Evolutionary conservation across 2,113 vertebrate species (phyloP), one percentile per base, ranked within the genome.

Genomic region (Tachycineta bicolor): DNA sequence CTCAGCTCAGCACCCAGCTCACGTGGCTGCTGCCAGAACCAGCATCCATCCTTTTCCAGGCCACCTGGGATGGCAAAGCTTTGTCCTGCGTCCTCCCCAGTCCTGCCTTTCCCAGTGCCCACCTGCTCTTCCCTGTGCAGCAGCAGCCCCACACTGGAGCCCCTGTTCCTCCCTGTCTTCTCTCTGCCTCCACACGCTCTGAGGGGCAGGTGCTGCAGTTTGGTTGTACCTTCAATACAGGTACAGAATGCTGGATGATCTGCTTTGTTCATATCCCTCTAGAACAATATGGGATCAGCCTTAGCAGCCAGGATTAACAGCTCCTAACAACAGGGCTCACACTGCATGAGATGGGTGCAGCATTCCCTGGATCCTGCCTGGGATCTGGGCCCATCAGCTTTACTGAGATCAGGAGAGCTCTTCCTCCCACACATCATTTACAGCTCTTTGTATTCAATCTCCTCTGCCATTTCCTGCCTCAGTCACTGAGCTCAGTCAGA

Each of bases 221-320:
- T 14, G 23, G 18, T 5, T 83, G 19, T 9, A 22, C 19, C 37
- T 58, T 53, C 43, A 70, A 11, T 6, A 37, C 37, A 46, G 60
- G 43, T 7, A n/a, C 16, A 53, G 74, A 77, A 20, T 10, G 16
- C 28, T 17, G 39, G 25, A 37, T 10, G 33, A 33, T 49, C 34
- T 2, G 2, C 25, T 81, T 21, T 34, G 47, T 18, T 56, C n/a
- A 13, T 3, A 24, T 2, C 44, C 43, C 34, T 82, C 44, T 26
- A 9, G 15, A 65, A 29, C 13, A 53, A 37, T 0, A 6, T 12
- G 18, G 3, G 41, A 22, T 7, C 46, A 41, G 14, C 67, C 43
- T 19, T 1, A 74, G 33, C 39, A 50, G 16, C 17, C 37, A 4
- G 1, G 0, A 4, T 76, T 13, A 39, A 6, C 17, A 46, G 33